Conservation (phyloP, 1,140 invertebrate species). For the Hestina assimilis region DNA sequence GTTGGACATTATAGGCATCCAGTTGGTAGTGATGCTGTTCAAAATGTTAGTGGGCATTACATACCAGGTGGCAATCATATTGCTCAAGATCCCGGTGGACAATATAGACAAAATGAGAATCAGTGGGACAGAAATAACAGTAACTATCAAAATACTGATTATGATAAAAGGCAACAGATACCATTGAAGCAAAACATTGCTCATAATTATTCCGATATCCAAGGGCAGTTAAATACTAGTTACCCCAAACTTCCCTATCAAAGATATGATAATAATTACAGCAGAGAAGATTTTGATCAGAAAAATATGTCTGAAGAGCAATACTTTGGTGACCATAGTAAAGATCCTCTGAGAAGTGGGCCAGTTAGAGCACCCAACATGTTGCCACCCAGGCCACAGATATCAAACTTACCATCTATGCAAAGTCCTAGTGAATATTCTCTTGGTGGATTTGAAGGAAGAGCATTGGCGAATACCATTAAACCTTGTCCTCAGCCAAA, state of each 20-base stretch:
- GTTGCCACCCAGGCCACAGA: slow-evolving; percentile 8
- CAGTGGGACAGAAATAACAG: slow-evolving; percentile 40
- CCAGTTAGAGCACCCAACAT: slow-evolving; percentile 10
- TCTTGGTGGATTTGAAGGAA: slow-evolving; percentile 30
- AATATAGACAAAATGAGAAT: slow-evolving; percentile 15
- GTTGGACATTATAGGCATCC: background rate
- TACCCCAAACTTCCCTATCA: slow-evolving; percentile 19
- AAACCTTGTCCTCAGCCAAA: slow-evolving; percentile 37
- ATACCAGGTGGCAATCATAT: too few relatives aligned
- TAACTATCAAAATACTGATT: slow-evolving; percentile 26
- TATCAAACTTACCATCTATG: slow-evolving; percentile 18
- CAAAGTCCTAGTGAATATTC: slow-evolving; percentile 29
- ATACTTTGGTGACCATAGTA: slow-evolving; percentile 36
- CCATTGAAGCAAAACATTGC: slow-evolving; percentile 29
- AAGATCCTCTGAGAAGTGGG: slow-evolving; percentile 11
- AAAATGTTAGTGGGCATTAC: too few relatives aligned
- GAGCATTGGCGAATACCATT: slow-evolving; percentile 11
- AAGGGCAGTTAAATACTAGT: slow-evolving; percentile 18
- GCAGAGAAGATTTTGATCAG: slow-evolving; percentile 23
- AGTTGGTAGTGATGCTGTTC: too few relatives aligned
- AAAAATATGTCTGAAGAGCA: slow-evolving; percentile 29
- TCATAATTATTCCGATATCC: slow-evolving; percentile 13
- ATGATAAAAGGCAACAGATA: slow-evolving; percentile 10
- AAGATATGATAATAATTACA: slow-evolving; percentile 19
- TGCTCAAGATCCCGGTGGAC: background rate